Evolutionary conservation across 2,797 vertebrate species (phyloP).

Genomic region (Dendrocincla fuliginosa): DNA sequence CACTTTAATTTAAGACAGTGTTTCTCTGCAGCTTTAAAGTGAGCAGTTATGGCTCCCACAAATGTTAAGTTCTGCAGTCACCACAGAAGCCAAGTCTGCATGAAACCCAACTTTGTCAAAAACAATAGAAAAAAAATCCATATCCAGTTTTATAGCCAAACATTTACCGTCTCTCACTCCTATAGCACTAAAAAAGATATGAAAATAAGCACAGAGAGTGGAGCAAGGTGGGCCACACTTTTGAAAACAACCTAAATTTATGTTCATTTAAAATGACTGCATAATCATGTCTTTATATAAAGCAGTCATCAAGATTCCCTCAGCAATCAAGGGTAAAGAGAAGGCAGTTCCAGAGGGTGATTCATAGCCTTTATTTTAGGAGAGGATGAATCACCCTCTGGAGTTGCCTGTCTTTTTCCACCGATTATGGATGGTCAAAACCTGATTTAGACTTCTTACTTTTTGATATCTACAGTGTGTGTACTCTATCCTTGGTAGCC

Average conservation of each 20-base stretch:
- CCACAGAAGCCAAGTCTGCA: background rate
- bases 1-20: background rate
- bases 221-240: constrained; percentile 2
- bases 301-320: constrained; percentile 34
- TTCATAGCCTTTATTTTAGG: constrained; percentile 48
- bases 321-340: constrained; percentile 49
- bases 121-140: background rate
- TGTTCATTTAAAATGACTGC: constrained; percentile 3
- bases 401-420: constrained; percentile 6
- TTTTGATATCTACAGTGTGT: background rate
- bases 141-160: background rate
- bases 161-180: background rate
- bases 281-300: constrained; percentile 28
- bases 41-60: background rate
- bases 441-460: background rate
- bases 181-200: background rate
- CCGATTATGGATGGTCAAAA: constrained; percentile 15
- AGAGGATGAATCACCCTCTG: constrained; percentile 44
- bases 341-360: constrained; percentile 40
- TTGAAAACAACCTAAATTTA: constrained; percentile 22
- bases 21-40: background rate
- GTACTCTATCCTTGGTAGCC: background rate
- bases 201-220: background rate
- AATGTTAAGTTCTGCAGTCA: background rate
- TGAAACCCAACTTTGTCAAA: background rate